These are phyloP conservation scores for Triplophysa tibetana DNA, from an alignment of 2,113 vertebrate species.

Conservation along the genomic window DNA sequence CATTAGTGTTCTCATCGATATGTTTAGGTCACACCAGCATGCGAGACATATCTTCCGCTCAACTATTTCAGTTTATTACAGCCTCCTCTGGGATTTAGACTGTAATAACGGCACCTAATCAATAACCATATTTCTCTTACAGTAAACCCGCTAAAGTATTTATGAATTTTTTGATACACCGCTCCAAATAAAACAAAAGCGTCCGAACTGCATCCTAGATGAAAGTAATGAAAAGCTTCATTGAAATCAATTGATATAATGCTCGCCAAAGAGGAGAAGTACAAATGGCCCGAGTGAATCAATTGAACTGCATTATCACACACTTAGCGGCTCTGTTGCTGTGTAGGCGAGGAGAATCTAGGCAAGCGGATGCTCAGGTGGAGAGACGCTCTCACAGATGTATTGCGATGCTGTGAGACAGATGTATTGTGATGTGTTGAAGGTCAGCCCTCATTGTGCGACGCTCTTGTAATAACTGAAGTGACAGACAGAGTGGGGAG, in stretches of 20 bases:
- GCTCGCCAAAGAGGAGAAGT: conserved; percentile 12
- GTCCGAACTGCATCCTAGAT: conserved; percentile 63
- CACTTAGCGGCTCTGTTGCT: neutral
- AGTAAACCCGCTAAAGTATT: conserved; percentile 82
- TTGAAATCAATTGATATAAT: conserved; percentile 45
- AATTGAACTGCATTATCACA: conserved; percentile 51
- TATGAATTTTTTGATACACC: conserved; percentile 82
- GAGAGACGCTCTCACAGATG: conserved; percentile 30
- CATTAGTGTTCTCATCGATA: neutral
- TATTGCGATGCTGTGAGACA: conserved; percentile 31
- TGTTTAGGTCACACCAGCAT: neutral
- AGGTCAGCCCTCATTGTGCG: conserved; percentile 68
- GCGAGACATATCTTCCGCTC: neutral
- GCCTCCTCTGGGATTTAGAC: conserved; percentile 28
- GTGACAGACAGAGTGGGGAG: conserved; percentile 59
- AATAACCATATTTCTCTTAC: conserved; percentile 76
- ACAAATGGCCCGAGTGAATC: conserved; percentile 29
- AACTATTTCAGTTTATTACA: conserved; percentile 29
- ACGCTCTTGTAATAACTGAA: conserved; percentile 60
- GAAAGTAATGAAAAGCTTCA: conserved; percentile 74
- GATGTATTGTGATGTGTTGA: conserved; percentile 68
- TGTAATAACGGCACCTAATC: conserved; percentile 76
- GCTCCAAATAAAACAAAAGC: conserved; percentile 63
- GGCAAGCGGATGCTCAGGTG: conserved; percentile 40
- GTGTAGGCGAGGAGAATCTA: conserved; percentile 1